Evolutionary conservation across 2,797 vertebrate genomes (phyloP), one percentile per base, ranked within the genome.

Genomic region (Artibeus jamaicensis): DNA sequence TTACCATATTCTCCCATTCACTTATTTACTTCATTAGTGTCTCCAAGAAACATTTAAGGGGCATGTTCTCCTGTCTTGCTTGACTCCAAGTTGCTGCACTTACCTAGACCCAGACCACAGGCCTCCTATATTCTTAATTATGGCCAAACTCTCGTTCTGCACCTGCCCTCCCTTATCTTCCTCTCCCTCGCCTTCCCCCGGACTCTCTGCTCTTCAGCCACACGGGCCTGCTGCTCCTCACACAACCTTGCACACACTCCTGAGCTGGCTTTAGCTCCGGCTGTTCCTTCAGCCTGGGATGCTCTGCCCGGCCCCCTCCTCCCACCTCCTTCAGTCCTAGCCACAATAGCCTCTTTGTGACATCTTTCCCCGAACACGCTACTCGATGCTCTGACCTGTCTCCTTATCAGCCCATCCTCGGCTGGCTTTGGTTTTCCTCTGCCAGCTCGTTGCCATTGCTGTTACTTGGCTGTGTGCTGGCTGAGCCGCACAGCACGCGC

Each of bases 151-250:
- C 34, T 37, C 1, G 0, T 6, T 44, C 21, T 73, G 32, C 9
- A 5, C 2, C 1, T 26, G 26, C 1, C 1, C 5, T 57, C 32
- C 24, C 2, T 21, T 0, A 2, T 14, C 2, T 44, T 10, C 37
- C 32, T 42, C 67, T 8, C 15, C 6, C 4, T 15, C 5, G 2
- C 3, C 39, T 34, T 14, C 1, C 26, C 2, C 22, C 14, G 32
- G 2, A 0, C 9, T 9, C 16, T 22, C 55, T 79, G 42, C 70
- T 26, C 65, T 73, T 24, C 11, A n/a, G 53, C 21, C n/a, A 10
- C 3, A 5, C 1, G 10, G 32, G 9, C 29, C 87, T 90, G 70
- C 1, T 44, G 34, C 5, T 62, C 24, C 9, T 29, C 29, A 22
- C 34, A n/a, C 3, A 53, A 21, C 18, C 68, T 11, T 9, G 16